These are phyloP conservation scores for Mesitornis unicolor DNA, from an alignment of 2,113 vertebrate genomes.

Conservation along the genomic window DNA sequence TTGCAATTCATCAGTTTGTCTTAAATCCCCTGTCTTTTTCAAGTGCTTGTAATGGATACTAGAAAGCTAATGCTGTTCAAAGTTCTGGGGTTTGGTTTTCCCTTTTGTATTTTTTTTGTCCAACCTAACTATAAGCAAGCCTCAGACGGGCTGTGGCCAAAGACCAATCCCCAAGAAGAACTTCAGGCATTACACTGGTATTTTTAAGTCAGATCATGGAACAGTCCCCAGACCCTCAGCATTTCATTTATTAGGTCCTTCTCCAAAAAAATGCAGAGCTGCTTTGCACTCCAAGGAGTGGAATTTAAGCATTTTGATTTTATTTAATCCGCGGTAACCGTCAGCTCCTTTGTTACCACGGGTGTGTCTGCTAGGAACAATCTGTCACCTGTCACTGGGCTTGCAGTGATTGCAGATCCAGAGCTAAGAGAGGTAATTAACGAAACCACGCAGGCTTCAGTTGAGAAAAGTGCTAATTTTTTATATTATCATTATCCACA, in stretches of 20 bases:
- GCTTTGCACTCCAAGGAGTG: neutral
- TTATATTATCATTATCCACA: neutral
- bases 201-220: neutral
- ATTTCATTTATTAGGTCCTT: neutral
- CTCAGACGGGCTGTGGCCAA: neutral
- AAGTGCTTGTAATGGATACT: neutral
- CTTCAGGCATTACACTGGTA: neutral
- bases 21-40: neutral
- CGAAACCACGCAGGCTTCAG: neutral
- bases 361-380: neutral
- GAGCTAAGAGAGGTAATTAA: slow-evolving; percentile 23
- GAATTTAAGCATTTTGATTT: neutral
- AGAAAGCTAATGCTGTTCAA: neutral
- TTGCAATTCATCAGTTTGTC: neutral
- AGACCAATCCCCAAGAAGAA: neutral
- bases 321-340: neutral
- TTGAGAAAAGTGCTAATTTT: neutral
- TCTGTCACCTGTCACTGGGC: neutral
- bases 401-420: neutral
- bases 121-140: neutral
- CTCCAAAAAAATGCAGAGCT: neutral
- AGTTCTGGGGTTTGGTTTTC: neutral
- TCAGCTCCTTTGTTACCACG: neutral
- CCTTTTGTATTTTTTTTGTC: neutral
- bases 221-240: neutral